A percentile compares a stretch with the other conserved stretches of the same genome.
phyloP scores from a whole-genome alignment of 1,140 invertebrate species.

The Aphelinus atriplicis region DNA sequence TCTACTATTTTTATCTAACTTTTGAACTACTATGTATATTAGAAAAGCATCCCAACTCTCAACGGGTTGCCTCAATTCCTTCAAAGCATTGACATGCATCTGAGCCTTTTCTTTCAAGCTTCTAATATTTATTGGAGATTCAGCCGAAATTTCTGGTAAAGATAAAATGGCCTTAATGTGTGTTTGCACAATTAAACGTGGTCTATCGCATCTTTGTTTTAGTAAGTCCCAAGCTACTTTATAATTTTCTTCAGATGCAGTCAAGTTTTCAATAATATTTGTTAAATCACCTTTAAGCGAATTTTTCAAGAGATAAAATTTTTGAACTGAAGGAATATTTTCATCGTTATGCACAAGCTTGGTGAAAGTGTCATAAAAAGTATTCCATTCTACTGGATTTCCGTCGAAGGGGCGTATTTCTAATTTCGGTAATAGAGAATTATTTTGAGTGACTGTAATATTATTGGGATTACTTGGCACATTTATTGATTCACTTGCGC shows the following conservation, averaged over 20 bases:
- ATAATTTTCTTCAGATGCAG: background rate
- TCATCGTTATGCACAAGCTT: background rate
- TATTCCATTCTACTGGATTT: too few species aligned
- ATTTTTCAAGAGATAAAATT: conserved; percentile 6
- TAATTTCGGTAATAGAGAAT: conserved; percentile 35
- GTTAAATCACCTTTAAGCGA: background rate
- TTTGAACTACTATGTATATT: too few species aligned
- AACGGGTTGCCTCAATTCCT: background rate
- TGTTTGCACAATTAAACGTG: background rate
- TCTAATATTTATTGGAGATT: background rate
- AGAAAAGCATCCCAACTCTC: too few species aligned
- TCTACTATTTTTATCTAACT: too few species aligned
- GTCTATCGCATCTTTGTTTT: background rate
- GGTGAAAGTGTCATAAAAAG: background rate
- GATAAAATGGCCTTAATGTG: background rate
- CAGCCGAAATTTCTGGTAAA: background rate
- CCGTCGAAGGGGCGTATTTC: conserved; percentile 12
- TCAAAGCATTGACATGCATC: too few species aligned
- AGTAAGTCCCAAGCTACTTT: background rate
- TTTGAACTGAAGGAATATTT: background rate
- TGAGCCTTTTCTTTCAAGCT: too few species aligned
- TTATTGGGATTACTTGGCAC: background rate
- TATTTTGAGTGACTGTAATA: too few species aligned
- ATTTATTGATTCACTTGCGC: background rate
- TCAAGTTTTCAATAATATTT: background rate